Evolutionary conservation across 2,888 invertebrate genomes (phyloP).

Genomic region (Trichopoda pennipes): DNA sequence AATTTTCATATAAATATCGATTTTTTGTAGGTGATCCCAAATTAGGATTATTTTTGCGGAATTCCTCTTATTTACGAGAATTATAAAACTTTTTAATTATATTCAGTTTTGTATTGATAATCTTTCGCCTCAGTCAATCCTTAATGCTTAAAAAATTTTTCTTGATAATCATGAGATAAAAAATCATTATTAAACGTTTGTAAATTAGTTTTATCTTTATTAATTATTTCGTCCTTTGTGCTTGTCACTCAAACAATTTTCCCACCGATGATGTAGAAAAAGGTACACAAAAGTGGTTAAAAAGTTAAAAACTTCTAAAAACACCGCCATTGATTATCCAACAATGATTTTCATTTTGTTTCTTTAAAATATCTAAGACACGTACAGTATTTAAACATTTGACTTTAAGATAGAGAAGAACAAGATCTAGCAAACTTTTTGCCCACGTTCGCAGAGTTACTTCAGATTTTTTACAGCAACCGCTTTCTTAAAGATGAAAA

Average conservation of each 20-base stretch:
- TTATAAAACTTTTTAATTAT: too few species aligned
- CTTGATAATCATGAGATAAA: too few species aligned
- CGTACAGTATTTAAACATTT: slow-evolving; percentile 60
- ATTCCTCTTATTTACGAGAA: too few species aligned
- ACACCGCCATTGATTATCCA: slow-evolving; percentile 21
- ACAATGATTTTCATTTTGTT: slow-evolving; percentile 12
- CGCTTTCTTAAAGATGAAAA: slow-evolving; percentile 8
- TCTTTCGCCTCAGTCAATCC: too few species aligned
- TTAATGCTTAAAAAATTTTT: too few species aligned
- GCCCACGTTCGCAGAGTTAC: slow-evolving; percentile 44
- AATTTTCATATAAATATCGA: too few species aligned
- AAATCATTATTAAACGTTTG: too few species aligned
- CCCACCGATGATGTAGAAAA: slow-evolving; percentile 6
- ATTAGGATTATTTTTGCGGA: too few species aligned
- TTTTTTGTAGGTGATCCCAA: too few species aligned
- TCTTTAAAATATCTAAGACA: slow-evolving; percentile 36
- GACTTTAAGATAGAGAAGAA: slow-evolving; percentile 49
- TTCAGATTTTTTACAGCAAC: background rate
- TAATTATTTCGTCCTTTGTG: background rate
- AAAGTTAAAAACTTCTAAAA: slow-evolving; percentile 36
- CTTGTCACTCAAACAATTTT: background rate
- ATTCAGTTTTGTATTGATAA: too few species aligned
- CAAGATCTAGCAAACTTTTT: slow-evolving; percentile 58
- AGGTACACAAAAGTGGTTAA: slow-evolving; percentile 26
- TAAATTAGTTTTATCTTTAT: too few species aligned